Percentiles rank a stretch among this genome's conserved stretches.
These are phyloP conservation scores for Tetragonula clypearis DNA, from an alignment of 1,140 invertebrate species.

Conservation along the genomic window DNA sequence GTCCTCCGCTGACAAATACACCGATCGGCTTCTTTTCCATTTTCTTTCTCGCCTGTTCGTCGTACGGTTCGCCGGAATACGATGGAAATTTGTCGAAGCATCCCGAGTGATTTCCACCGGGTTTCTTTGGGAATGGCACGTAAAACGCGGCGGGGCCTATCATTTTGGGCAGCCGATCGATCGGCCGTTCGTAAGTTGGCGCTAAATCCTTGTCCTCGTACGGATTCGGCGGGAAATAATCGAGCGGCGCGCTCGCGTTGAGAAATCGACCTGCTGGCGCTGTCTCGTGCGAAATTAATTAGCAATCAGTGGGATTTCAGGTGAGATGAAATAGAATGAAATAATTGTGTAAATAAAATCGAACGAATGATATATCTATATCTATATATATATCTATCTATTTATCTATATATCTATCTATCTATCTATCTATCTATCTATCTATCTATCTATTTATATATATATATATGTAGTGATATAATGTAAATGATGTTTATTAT, in stretches of 20 bases:
- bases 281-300: neutral
- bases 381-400: too few species aligned
- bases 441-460: too few species aligned
- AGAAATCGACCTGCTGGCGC: slow-evolving; percentile 50
- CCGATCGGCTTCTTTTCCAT: neutral
- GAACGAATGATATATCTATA: too few species aligned
- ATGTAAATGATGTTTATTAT: too few species aligned
- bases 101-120: slow-evolving; percentile 70
- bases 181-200: slow-evolving; percentile 64
- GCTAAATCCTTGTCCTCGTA: slow-evolving; percentile 54
- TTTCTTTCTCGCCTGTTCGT: slow-evolving; percentile 8
- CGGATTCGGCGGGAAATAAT: slow-evolving; percentile 71
- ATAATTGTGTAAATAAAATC: too few species aligned
- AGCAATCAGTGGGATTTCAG: too few species aligned
- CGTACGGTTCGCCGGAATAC: slow-evolving; percentile 63
- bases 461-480: too few species aligned
- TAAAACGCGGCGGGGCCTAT: slow-evolving; percentile 53
- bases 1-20: slow-evolving; percentile 61
- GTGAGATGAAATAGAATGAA: too few species aligned
- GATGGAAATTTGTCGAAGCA: slow-evolving; percentile 72
- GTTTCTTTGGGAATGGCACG: slow-evolving; percentile 70
- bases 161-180: slow-evolving; percentile 25
- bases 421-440: too few species aligned
- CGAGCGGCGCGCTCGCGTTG: slow-evolving; percentile 42
- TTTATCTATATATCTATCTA: too few species aligned